phyloP scores from a whole-genome alignment of 1,140 invertebrate genomes.

The Lineus longissimus region DNA sequence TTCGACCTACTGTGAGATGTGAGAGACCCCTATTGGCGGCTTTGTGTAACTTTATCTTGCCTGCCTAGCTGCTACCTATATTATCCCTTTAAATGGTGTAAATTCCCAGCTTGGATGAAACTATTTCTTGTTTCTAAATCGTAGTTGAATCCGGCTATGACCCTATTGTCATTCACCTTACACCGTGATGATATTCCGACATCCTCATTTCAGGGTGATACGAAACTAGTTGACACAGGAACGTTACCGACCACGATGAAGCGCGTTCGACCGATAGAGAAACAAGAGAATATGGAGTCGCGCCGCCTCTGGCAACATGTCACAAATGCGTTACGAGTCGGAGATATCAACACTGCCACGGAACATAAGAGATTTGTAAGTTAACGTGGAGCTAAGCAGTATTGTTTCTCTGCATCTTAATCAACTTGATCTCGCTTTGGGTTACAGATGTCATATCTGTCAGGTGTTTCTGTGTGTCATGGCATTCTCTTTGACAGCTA shows the following conservation, averaged over 20 bases:
- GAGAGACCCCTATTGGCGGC: no score
- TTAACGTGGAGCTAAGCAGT: not conserved
- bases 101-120: no score
- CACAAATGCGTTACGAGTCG: conserved; percentile 38
- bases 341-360: conserved; percentile 47
- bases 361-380: conserved; percentile 50
- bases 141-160: no score
- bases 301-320: conserved; percentile 50
- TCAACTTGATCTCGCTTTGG: not conserved
- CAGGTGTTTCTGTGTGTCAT: not conserved
- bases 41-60: no score
- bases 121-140: no score
- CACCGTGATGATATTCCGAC: no score
- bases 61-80: no score
- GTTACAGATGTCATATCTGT: not conserved
- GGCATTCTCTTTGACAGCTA: no score
- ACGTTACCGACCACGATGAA: conserved; percentile 36
- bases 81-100: no score
- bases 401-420: not conserved
- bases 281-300: conserved; percentile 49
- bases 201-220: conserved; percentile 32
- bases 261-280: conserved; percentile 38
- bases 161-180: no score
- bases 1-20: no score
- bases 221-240: conserved; percentile 36